Percentiles rank a stretch among this genome's conserved stretches.
phyloP scores from a whole-genome alignment of 2,797 vertebrate genomes.

The Antennarius maculatus region DNA sequence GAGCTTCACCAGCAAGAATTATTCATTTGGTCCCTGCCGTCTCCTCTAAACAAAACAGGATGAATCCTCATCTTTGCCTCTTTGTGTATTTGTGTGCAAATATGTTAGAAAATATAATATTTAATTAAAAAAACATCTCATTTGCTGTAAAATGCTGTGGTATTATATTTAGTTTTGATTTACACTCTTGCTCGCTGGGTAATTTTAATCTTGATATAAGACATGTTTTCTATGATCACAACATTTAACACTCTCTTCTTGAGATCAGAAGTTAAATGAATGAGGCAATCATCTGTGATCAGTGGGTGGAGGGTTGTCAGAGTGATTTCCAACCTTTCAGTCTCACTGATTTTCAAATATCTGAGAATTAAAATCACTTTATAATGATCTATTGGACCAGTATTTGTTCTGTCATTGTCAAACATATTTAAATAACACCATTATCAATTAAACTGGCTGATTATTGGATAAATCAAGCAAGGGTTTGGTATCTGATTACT shows the following conservation, averaged over 20 bases:
- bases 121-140: conserved; percentile 6
- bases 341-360: too few relatives aligned
- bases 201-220: conserved; percentile 29
- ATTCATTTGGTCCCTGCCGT: conserved; percentile 53
- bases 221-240: conserved; percentile 16
- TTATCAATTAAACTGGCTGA: too few relatives aligned
- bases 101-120: conserved; percentile 31
- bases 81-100: conserved; percentile 35
- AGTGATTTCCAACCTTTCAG: too few relatives aligned
- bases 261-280: too few relatives aligned
- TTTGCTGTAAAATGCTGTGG: not conserved
- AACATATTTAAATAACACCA: too few relatives aligned
- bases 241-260: not conserved
- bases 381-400: too few relatives aligned
- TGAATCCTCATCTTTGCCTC: conserved; percentile 43
- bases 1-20: conserved; percentile 59
- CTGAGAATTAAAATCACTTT: too few relatives aligned
- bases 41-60: conserved; percentile 37
- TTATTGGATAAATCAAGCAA: too few relatives aligned
- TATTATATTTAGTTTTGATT: conserved; percentile 29
- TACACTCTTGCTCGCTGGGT: conserved; percentile 23
- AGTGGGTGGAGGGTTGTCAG: too few relatives aligned
- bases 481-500: too few relatives aligned
- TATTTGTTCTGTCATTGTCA: too few relatives aligned
- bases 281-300: too few relatives aligned